Evolutionary conservation across 2,113 vertebrate genomes (phyloP), one percentile per base, ranked within the genome.

Genomic region (Cavia porcellus): DNA sequence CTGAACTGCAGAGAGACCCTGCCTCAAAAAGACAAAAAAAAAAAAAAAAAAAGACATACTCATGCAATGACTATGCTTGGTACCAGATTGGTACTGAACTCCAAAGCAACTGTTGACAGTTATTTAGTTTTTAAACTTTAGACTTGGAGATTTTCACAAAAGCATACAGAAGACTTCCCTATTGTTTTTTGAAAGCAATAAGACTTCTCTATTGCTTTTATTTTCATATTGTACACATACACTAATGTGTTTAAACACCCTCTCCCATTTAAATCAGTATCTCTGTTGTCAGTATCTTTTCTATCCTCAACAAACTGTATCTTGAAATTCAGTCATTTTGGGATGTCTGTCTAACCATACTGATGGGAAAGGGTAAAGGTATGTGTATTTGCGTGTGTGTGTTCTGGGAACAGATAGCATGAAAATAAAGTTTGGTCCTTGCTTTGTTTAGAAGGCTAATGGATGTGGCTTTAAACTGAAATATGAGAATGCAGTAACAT

Each of bases 381-480:
- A 12, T 38, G 0, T 45, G 17, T 52, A 35, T 50, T 32, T 47
- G 2, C 35, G 13, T 47, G 25, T 59, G 8, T 47, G 28, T 14
- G 9, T 62, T 86, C 25, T 62, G 32, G 45, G 45, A 95, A 94
- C 7, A 47, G 5, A 89, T 4, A 47, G 10, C 3, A 19, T 25
- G 57, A 38, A 38, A 59, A 79, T 20, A 72, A 28, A 70, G 38
- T 45, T 91, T 30, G 55, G n/a, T 66, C 5, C 55, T 81, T 88
- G 30, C 17, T 24, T 90, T 90, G 42, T 68, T 92, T 66, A 92
- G 50, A 59, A 89, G 7, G 25, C 94, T 45, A 96, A 95, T 0
- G 57, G 64, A 64, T 61, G 57, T 3, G 57, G 12, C n/a, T 61
- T 89, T 93, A 92, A 96, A 70, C n/a, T 90, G 86, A 95, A 90